These are phyloP conservation scores for Napeogenes inachia DNA, from an alignment of 2,888 invertebrate genomes.

Conservation along the genomic window DNA sequence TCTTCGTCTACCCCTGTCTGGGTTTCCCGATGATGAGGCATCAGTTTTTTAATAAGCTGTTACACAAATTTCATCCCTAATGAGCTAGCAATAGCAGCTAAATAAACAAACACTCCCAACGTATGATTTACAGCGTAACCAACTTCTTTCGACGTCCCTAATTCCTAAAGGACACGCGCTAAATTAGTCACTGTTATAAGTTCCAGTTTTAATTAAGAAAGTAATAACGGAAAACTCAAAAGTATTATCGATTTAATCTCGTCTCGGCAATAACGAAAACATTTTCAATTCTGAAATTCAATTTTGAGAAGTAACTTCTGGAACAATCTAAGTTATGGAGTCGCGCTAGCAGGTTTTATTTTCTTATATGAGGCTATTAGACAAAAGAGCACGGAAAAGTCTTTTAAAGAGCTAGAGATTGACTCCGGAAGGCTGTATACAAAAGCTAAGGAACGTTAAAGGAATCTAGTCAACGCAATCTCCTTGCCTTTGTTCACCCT, in stretches of 20 bases:
- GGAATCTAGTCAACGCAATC: slow-evolving; percentile 26
- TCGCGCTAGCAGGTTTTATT: neutral
- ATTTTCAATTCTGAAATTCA: neutral
- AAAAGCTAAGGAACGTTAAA: slow-evolving; percentile 21
- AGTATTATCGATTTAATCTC: slow-evolving; percentile 22
- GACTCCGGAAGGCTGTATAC: slow-evolving; percentile 15
- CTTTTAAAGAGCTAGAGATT: slow-evolving; percentile 11
- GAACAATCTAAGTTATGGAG: no score
- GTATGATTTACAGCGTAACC: slow-evolving; percentile 23
- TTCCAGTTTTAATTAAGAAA: slow-evolving; percentile 24
- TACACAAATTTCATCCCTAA: slow-evolving; percentile 22
- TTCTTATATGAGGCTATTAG: slow-evolving; percentile 6
- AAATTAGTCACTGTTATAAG: slow-evolving; percentile 24
- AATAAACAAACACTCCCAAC: slow-evolving; percentile 17
- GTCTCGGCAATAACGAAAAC: slow-evolving; percentile 5
- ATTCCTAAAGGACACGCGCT: slow-evolving; percentile 25
- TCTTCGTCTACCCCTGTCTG: slow-evolving; percentile 72
- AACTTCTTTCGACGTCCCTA: slow-evolving; percentile 21
- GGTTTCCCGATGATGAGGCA: slow-evolving; percentile 72
- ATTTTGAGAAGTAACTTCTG: no score
- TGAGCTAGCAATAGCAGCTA: slow-evolving; percentile 17
- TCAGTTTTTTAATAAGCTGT: slow-evolving; percentile 50
- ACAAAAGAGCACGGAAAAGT: slow-evolving; percentile 18
- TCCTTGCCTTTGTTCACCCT: slow-evolving; percentile 21
- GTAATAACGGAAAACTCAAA: slow-evolving; percentile 20